Conservation (phyloP, 2,797 vertebrate genomes). For the Rousettus madagascariensis region DNA sequence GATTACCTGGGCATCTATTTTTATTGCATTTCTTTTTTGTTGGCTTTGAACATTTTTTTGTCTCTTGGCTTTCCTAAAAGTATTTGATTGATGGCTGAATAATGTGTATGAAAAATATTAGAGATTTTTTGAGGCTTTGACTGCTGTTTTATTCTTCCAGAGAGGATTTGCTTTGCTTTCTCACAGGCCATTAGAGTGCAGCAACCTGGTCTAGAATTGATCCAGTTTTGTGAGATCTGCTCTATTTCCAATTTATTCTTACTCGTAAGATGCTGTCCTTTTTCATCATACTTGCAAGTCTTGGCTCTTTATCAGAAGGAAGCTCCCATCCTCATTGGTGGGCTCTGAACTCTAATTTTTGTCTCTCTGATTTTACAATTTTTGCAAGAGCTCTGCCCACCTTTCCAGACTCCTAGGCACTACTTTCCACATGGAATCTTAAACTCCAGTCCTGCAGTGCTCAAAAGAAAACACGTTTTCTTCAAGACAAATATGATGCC, state of each 20-base stretch:
- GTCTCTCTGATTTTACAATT: not conserved
- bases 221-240: not conserved
- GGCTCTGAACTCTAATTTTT: not conserved
- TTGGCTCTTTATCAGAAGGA: not conserved
- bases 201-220: not conserved
- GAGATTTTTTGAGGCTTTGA: not conserved
- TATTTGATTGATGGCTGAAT: not conserved
- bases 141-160: not conserved
- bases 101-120: not conserved
- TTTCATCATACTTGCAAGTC: not conserved
- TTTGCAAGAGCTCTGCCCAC: not conserved
- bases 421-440: not conserved
- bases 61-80: not conserved
- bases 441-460: not conserved
- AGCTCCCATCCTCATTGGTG: not conserved
- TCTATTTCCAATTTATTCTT: not conserved
- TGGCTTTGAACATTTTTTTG: not conserved
- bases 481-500: not conserved
- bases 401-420: not conserved
- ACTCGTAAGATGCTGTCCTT: not conserved
- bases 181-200: not conserved
- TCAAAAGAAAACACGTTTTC: not conserved
- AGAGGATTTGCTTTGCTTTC: not conserved
- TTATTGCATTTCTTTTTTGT: not conserved
- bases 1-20: not conserved